Percentiles rank a stretch among this genome's conserved stretches.
Conservation (phyloP, 2,888 invertebrate genomes). For the Criorhina ranunculi region DNA sequence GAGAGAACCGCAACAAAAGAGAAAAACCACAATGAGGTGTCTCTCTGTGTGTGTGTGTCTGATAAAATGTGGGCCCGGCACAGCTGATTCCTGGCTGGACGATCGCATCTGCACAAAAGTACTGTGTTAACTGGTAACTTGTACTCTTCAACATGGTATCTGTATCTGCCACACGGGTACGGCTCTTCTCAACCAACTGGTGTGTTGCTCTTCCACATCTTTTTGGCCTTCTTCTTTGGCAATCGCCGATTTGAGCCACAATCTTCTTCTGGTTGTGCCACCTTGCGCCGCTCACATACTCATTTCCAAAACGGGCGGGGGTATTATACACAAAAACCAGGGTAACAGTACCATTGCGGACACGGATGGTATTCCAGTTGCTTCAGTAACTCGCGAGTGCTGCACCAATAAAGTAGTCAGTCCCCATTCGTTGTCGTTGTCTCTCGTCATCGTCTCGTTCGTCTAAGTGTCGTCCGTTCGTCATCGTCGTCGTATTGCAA, state of each 20-base stretch:
- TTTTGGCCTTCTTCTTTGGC: slow-evolving; percentile 33
- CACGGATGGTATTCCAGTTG: slow-evolving; percentile 71
- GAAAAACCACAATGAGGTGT: not conserved
- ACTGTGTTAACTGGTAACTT: no score
- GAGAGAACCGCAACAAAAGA: not conserved
- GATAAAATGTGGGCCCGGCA: slow-evolving; percentile 6
- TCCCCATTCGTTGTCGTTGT: slow-evolving; percentile 54
- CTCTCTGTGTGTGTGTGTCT: no score
- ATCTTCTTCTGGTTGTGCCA: slow-evolving; percentile 64
- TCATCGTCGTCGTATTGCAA: slow-evolving; percentile 24
- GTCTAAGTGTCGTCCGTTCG: not conserved
- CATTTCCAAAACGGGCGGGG: slow-evolving; percentile 31
- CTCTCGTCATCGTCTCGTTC: slow-evolving; percentile 19
- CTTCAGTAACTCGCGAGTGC: slow-evolving; percentile 75
- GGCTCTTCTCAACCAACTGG: not conserved
- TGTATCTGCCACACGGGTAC: not conserved
- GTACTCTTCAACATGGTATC: slow-evolving; percentile 1
- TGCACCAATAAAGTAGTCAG: slow-evolving; percentile 70
- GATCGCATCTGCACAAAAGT: slow-evolving; percentile 18
- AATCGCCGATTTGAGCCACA: slow-evolving; percentile 49
- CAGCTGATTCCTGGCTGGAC: slow-evolving; percentile 49
- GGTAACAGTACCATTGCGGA: slow-evolving; percentile 76
- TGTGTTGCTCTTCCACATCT: slow-evolving; percentile 23
- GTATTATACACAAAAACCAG: slow-evolving; percentile 64
- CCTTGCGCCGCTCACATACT: slow-evolving; percentile 46